These are phyloP conservation scores for Mastacembelus armatus DNA, from an alignment of 2,797 vertebrate genomes.

Conservation along the genomic window DNA sequence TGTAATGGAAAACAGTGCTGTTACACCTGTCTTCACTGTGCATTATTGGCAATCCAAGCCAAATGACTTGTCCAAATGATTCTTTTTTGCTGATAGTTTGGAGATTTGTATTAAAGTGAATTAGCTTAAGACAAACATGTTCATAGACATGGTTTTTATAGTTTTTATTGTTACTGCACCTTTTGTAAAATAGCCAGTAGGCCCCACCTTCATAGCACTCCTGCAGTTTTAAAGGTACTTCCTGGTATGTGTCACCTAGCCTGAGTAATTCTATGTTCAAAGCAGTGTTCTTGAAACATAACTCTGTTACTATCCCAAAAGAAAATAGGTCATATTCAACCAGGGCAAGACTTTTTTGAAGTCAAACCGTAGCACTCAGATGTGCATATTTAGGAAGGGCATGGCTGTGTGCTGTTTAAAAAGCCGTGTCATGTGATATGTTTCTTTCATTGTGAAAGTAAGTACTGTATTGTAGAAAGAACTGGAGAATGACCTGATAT, in stretches of 20 bases:
- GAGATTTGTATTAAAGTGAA: background rate
- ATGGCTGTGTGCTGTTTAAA: constrained; percentile 34
- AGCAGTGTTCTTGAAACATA: constrained; percentile 9
- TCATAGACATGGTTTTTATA: background rate
- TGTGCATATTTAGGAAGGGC: constrained; percentile 48
- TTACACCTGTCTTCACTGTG: background rate
- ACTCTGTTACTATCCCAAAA: constrained; percentile 13
- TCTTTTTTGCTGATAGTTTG: background rate
- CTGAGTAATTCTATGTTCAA: background rate
- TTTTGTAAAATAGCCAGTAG: constrained; percentile 7
- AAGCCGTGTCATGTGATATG: constrained; percentile 16
- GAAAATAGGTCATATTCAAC: constrained; percentile 51
- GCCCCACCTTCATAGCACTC: constrained; percentile 8
- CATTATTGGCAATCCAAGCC: background rate
- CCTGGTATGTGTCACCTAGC: constrained; percentile 29
- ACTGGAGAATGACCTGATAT: background rate
- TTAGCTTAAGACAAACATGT: background rate
- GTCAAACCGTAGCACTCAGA: constrained; percentile 20
- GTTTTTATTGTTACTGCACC: constrained; percentile 6
- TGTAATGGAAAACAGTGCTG: fast-evolving
- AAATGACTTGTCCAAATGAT: background rate
- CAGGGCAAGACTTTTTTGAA: constrained; percentile 32
- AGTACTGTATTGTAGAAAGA: background rate
- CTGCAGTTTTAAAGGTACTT: constrained; percentile 39
- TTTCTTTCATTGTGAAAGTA: constrained; percentile 11